A percentile compares a stretch with the other conserved stretches of the same genome.
These are phyloP conservation scores for Rhagophthalmus giganteus DNA, from an alignment of 2,888 invertebrate species.

Conservation along the genomic window DNA sequence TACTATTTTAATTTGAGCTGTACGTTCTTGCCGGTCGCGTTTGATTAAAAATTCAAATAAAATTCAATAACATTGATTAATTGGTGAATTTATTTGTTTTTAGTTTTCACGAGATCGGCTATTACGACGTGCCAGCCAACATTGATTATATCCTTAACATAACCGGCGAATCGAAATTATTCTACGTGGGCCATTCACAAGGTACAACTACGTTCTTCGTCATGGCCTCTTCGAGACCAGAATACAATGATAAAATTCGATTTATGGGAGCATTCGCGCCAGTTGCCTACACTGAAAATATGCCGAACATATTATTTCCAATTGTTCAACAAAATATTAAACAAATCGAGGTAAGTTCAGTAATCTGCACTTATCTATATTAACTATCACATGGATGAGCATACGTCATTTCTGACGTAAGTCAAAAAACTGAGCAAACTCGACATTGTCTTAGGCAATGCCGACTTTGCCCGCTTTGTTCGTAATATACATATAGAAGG, in stretches of 20 bases:
- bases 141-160: conserved; percentile 65
- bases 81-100: conserved; percentile 37
- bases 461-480: too few relatives aligned
- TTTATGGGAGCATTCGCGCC: conserved; percentile 66
- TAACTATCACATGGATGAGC: too few relatives aligned
- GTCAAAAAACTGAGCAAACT: too few relatives aligned
- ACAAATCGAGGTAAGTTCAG: too few relatives aligned
- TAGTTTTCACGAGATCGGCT: conserved; percentile 79
- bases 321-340: too few relatives aligned
- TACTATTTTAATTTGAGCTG: too few relatives aligned
- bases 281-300: conserved; percentile 59
- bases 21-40: too few relatives aligned
- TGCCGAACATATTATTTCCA: conserved; percentile 48
- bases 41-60: too few relatives aligned
- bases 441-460: too few relatives aligned
- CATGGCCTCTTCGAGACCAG: conserved; percentile 60
- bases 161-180: conserved; percentile 62
- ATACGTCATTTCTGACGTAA: too few relatives aligned
- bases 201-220: conserved; percentile 66
- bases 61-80: background rate
- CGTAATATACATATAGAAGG: too few relatives aligned
- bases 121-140: conserved; percentile 74
- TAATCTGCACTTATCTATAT: too few relatives aligned
- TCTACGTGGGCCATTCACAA: conserved; percentile 74
- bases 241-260: conserved; percentile 63